A percentile compares a stretch with the other conserved stretches of the same genome.
Conservation (phyloP, 2,888 invertebrate species). For the Mongoloraphidia duomilia region DNA sequence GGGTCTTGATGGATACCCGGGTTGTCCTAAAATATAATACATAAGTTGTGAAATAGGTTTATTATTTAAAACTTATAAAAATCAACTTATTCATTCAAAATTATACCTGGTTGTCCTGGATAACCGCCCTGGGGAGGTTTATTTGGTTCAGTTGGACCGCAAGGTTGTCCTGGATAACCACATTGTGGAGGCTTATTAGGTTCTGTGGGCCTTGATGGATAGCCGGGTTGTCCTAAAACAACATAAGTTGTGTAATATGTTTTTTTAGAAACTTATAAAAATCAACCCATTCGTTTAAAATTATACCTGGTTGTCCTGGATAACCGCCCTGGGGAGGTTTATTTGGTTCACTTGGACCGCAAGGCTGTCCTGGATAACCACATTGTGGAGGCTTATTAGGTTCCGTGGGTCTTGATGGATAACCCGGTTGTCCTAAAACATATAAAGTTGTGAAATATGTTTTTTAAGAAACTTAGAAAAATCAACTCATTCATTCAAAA, state of each 20-base stretch:
- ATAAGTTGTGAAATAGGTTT: not conserved
- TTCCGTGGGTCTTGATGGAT: not conserved
- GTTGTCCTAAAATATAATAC: not conserved
- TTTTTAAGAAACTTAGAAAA: no score
- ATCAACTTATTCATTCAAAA: conserved; percentile 17
- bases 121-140: conserved; percentile 12
- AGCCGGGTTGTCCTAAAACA: conserved; percentile 8
- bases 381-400: conserved; percentile 4
- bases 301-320: not conserved
- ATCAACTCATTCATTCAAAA: not conserved
- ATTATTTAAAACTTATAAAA: conserved; percentile 13
- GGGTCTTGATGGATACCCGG: not conserved
- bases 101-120: conserved; percentile 13
- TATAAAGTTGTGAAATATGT: no score
- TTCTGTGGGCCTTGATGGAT: conserved; percentile 3
- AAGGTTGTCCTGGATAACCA: conserved; percentile 11
- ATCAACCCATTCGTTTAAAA: no score
- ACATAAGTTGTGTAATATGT: no score
- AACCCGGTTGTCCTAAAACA: no score
- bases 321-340: not conserved
- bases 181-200: conserved; percentile 1
- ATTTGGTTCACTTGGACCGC: not conserved
- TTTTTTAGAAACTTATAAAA: no score
- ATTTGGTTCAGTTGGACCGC: conserved; percentile 18
- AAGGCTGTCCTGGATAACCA: conserved; percentile 11